phyloP scores from a whole-genome alignment of 2,888 invertebrate species.

The Cyclophora albipunctata region DNA sequence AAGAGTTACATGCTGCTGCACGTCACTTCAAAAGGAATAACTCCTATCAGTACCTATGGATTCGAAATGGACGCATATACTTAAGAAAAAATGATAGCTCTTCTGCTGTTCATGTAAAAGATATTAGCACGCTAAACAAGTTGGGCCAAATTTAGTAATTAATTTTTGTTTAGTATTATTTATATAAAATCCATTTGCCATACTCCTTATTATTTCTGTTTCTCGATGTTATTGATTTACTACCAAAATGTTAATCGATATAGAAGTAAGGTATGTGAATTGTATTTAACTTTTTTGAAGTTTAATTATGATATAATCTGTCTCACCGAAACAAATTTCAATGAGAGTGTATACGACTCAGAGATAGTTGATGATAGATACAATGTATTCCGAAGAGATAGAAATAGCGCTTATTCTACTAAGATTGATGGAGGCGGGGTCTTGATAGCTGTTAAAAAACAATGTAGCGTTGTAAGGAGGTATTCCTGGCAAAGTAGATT shows the following conservation, averaged over 20 bases:
- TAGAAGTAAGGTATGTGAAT: constrained; percentile 1
- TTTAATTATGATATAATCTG: constrained; percentile 11
- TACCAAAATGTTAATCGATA: constrained; percentile 1
- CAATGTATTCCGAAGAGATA: constrained; percentile 8
- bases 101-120: too few species aligned
- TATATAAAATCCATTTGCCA: neutral
- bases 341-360: constrained; percentile 2
- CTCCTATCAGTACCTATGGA: too few species aligned
- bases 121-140: too few species aligned
- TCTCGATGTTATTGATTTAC: constrained; percentile 3
- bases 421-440: constrained; percentile 12
- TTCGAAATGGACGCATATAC: neutral
- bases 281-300: constrained; percentile 4
- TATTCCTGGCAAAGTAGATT: constrained; percentile 9
- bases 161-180: too few species aligned
- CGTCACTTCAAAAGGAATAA: too few species aligned
- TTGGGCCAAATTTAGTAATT: too few species aligned
- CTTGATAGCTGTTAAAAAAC: constrained; percentile 9
- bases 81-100: neutral
- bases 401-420: neutral
- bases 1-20: too few species aligned
- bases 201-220: constrained; percentile 1
- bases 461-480: constrained; percentile 7
- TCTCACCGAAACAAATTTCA: constrained; percentile 9
- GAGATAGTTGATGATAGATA: constrained; percentile 9